Conservation (phyloP, 2,888 invertebrate species). For the Notocelia uddmanniana region DNA sequence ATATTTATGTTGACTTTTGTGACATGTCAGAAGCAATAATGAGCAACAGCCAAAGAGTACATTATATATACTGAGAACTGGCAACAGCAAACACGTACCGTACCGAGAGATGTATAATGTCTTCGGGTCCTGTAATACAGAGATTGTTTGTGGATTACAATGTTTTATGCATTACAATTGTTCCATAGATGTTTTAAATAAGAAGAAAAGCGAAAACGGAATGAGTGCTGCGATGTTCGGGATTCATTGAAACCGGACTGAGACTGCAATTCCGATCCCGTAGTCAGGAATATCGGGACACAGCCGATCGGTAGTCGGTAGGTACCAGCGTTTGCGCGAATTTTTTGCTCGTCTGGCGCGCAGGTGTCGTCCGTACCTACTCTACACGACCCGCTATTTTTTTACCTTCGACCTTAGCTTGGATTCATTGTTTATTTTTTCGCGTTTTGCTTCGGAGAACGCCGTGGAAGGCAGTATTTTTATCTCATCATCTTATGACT, state of each 20-base stretch:
- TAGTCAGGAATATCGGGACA: constrained; percentile 20
- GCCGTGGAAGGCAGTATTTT: constrained; percentile 41
- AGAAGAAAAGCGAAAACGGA: constrained; percentile 27
- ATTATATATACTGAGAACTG: too few relatives aligned
- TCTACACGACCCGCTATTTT: constrained; percentile 28
- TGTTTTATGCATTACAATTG: constrained; percentile 22
- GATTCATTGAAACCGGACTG: constrained; percentile 30
- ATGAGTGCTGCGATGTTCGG: constrained; percentile 14
- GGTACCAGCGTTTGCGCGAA: constrained; percentile 38
- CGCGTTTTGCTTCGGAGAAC: constrained; percentile 40
- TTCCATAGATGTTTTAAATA: constrained; percentile 28
- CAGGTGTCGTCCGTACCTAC: constrained; percentile 38
- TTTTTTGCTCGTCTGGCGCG: constrained; percentile 46
- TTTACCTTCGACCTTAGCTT: constrained; percentile 44
- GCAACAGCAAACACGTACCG: not conserved
- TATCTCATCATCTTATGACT: constrained; percentile 41
- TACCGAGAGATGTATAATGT: too few relatives aligned
- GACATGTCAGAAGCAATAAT: too few relatives aligned
- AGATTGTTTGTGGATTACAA: constrained; percentile 9
- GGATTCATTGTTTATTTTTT: constrained; percentile 46
- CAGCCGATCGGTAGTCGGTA: constrained; percentile 33
- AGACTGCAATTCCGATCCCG: constrained; percentile 36
- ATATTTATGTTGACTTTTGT: too few relatives aligned
- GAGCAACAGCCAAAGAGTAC: too few relatives aligned
- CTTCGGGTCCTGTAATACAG: too few relatives aligned